These are phyloP conservation scores for Paracanthobrama guichenoti DNA, from an alignment of 2,113 vertebrate species.

Conservation along the genomic window DNA sequence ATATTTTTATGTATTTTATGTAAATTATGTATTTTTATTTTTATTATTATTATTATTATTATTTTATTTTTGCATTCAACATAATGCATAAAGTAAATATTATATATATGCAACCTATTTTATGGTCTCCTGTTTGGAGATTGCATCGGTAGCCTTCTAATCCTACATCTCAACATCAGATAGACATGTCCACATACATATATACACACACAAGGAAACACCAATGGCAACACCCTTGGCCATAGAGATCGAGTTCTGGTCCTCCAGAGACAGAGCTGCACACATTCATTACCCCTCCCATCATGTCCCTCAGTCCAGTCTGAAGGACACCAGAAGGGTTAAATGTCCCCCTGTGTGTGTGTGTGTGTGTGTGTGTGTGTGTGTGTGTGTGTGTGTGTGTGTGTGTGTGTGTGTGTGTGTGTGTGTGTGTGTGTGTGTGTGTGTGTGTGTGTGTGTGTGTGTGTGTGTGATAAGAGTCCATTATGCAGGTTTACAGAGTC, in stretches of 20 bases:
- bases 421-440: slow-evolving; percentile 38
- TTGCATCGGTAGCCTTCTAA: neutral
- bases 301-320: slow-evolving; percentile 43
- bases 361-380: slow-evolving; percentile 46
- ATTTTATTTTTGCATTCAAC: neutral
- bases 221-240: slow-evolving; percentile 14
- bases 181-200: neutral
- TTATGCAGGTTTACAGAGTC: slow-evolving; percentile 62
- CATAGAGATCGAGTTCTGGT: slow-evolving; percentile 10
- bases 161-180: neutral
- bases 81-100: neutral
- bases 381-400: slow-evolving; percentile 37
- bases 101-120: too few relatives aligned
- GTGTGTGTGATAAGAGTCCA: slow-evolving; percentile 57
- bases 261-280: slow-evolving; percentile 28
- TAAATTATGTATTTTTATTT: too few relatives aligned
- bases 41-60: too few relatives aligned
- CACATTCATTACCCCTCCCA: slow-evolving; percentile 36
- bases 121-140: neutral
- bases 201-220: neutral
- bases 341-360: slow-evolving; percentile 32
- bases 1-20: too few relatives aligned
- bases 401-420: slow-evolving; percentile 34
- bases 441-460: slow-evolving; percentile 46
- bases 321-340: slow-evolving; percentile 36